Base-by-base conservation (phyloP, 2,113 vertebrate species). In the Acanthochromis polyacanthus region DNA sequence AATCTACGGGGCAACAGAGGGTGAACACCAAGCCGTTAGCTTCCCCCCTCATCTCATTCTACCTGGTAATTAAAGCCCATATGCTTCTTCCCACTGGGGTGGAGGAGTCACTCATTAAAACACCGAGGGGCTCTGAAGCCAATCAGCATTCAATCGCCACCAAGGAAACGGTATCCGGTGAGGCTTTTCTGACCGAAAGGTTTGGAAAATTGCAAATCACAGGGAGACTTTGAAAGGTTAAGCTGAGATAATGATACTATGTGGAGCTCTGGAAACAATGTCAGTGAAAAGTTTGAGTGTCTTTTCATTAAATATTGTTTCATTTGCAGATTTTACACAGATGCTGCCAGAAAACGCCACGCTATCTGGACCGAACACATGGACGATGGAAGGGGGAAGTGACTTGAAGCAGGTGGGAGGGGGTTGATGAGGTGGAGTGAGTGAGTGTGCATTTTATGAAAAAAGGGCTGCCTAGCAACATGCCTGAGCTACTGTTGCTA, bases 401-500 rank as follows among this genome's bases (percentile, higher is more conserved):
- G 86, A 86, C 78, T 78, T 71, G 6, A 59, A 48, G 38, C 32
- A 58, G 46, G 32, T 10, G 36, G 46, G 16, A 46, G 20, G n/a
- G 23, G 5, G 28, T 93, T 87, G 93, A 3, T 86, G 76, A 93
- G 90, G 94, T 51, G 92, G 80, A 92, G 71, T 63, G 32, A 92
- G 71, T 63, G 32, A 30, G 92, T 87, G 92, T 53, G 95, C 94
- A 95, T 94, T 96, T 94, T 89, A 88, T 91, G 93, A 90, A 88
- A 91, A 93, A 69, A 79, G 72, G 83, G 95, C 94, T 96, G 95
- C 96, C 92, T 95, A 95, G 97, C 97, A 98, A 97, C 96, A 56
- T 73, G 90, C 92, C 89, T 85, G 83, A 84, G 92, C 89, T 85
- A 92, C 91, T 89, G 96, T 98, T 97, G 97, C 97, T 97, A 98